Evolutionary conservation across 1,140 invertebrate species (phyloP).

Genomic region (Ctenoplectra terminalis): DNA sequence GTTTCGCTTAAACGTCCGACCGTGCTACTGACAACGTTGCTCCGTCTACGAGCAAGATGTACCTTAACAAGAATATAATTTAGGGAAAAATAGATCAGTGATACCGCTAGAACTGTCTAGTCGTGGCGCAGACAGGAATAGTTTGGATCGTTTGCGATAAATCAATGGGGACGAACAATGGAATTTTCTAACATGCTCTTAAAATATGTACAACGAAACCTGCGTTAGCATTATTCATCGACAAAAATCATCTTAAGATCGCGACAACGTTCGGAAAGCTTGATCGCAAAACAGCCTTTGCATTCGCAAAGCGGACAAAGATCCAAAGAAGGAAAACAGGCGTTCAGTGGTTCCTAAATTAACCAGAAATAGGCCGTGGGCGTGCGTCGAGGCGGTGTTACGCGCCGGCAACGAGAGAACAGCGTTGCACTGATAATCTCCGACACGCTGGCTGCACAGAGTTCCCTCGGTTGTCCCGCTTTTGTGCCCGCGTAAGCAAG

Average conservation of each 20-base stretch:
- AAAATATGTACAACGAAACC: too few species aligned
- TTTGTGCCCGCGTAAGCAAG: slow-evolving; percentile 25
- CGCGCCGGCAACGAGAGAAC: slow-evolving; percentile 55
- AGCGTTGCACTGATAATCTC: slow-evolving; percentile 57
- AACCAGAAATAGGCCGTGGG: slow-evolving; percentile 66
- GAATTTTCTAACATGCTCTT: too few species aligned
- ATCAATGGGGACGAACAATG: too few species aligned
- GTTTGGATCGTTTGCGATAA: too few species aligned
- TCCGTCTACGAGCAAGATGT: neutral
- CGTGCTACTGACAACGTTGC: slow-evolving; percentile 31
- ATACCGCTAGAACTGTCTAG: neutral
- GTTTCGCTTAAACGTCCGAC: neutral
- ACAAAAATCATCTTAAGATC: neutral
- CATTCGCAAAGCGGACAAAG: neutral
- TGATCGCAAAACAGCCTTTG: too few species aligned
- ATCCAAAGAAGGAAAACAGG: neutral
- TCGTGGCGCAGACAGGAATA: too few species aligned
- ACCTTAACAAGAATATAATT: too few species aligned
- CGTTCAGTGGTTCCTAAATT: slow-evolving; percentile 42
- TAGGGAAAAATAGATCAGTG: slow-evolving; percentile 61
- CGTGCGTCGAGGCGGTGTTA: slow-evolving; percentile 55
- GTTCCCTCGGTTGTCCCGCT: neutral
- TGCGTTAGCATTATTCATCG: too few species aligned
- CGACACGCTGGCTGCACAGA: slow-evolving; percentile 46
- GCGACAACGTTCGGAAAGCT: neutral